These are phyloP conservation scores for Nymphalis polychloros DNA, from an alignment of 2,888 invertebrate genomes.

Conservation along the genomic window DNA sequence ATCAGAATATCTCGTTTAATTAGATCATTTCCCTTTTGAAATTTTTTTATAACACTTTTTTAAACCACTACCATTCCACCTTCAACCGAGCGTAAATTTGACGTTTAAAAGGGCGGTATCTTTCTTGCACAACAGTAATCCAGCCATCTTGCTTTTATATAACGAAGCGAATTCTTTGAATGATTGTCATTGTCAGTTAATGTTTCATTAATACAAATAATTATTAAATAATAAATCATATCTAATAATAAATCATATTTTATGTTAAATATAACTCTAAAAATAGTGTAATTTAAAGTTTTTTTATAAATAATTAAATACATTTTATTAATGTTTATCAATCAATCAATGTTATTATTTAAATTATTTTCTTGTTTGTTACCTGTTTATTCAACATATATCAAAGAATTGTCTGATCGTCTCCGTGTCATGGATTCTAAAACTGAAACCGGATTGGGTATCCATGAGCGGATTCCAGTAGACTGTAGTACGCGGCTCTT, in stretches of 20 bases:
- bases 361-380: too few species aligned
- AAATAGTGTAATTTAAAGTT: too few species aligned
- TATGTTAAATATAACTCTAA: too few species aligned
- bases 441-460: constrained; percentile 24
- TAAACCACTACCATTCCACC: background rate
- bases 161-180: background rate
- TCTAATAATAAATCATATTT: too few species aligned
- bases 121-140: background rate
- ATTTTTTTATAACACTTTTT: background rate
- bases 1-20: background rate
- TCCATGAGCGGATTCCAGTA: constrained; percentile 34
- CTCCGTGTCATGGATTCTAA: constrained; percentile 25
- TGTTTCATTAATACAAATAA: background rate
- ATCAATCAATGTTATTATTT: too few species aligned
- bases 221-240: too few species aligned
- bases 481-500: constrained; percentile 19
- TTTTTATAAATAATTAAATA: too few species aligned
- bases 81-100: background rate
- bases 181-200: background rate
- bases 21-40: background rate
- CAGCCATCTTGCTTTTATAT: background rate
- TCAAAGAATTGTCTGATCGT: constrained; percentile 11
- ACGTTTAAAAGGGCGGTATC: background rate
- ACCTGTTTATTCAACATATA: too few species aligned
- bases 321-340: too few species aligned